A percentile compares a stretch with the other conserved stretches of the same genome.
These are phyloP conservation scores for Rhea pennata DNA, from an alignment of 2,113 vertebrate genomes.

Conservation along the genomic window DNA sequence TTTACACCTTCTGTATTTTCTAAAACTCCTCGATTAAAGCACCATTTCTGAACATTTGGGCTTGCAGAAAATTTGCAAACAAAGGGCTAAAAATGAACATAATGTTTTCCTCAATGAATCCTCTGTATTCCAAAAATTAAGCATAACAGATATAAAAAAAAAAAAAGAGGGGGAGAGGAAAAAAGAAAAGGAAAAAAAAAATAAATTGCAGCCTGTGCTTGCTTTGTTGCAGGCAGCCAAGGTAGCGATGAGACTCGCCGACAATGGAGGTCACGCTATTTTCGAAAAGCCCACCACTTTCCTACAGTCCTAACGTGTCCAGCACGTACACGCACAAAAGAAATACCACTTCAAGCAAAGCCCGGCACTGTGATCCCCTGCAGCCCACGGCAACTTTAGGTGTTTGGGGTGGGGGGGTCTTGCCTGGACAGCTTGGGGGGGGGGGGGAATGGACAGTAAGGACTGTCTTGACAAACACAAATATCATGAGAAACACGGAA, in stretches of 20 bases:
- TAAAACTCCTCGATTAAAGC: constrained; percentile 39
- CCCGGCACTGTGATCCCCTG: not conserved
- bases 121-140: constrained; percentile 49
- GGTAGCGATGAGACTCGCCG: constrained; percentile 37
- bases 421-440: not conserved
- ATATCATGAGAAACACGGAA: not conserved
- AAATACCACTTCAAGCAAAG: not conserved
- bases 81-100: constrained; percentile 67
- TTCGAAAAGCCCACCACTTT: constrained; percentile 66
- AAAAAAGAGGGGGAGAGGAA: not conserved
- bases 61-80: constrained; percentile 68
- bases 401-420: not conserved
- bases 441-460: constrained; percentile 23
- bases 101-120: constrained; percentile 64
- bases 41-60: constrained; percentile 69
- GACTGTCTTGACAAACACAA: not conserved
- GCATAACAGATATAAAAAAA: not conserved
- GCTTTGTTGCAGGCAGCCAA: constrained; percentile 54
- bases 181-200: not conserved
- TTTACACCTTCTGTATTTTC: constrained; percentile 58
- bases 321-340: constrained; percentile 19
- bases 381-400: not conserved
- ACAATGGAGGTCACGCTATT: constrained; percentile 64
- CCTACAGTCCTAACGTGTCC: not conserved
- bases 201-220: not conserved